A percentile compares a stretch with the other conserved stretches of the same genome.
phyloP scores from a whole-genome alignment of 2,888 invertebrate genomes.

The Cerceris ruficornis region DNA sequence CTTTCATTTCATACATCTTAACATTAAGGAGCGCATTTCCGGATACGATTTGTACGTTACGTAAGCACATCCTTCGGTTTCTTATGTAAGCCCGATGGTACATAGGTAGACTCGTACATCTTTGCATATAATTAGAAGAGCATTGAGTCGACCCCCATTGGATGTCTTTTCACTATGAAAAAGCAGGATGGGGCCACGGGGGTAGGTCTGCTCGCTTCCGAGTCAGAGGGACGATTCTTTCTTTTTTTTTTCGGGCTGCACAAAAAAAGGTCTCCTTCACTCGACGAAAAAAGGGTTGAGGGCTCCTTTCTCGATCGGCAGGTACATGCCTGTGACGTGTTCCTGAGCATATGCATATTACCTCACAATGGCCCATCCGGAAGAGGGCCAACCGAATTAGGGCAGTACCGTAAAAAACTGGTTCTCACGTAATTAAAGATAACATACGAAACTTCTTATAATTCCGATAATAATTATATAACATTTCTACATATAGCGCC shows the following conservation, averaged over 20 bases:
- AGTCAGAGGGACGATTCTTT: slow-evolving; percentile 58
- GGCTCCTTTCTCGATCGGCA: slow-evolving; percentile 70
- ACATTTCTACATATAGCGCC: background rate
- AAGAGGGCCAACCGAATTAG: slow-evolving; percentile 58
- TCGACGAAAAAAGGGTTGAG: slow-evolving; percentile 68
- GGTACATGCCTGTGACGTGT: slow-evolving; percentile 70
- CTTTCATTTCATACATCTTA: slow-evolving; percentile 20
- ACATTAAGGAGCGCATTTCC: slow-evolving; percentile 48
- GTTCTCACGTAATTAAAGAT: background rate
- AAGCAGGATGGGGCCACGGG: slow-evolving; percentile 71
- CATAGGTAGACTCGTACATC: slow-evolving; percentile 70
- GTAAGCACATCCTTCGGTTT: slow-evolving; percentile 50
- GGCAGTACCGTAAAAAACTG: slow-evolving; percentile 52
- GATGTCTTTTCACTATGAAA: slow-evolving; percentile 73
- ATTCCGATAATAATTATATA: background rate
- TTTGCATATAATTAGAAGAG: slow-evolving; percentile 81
- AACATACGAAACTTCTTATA: background rate
- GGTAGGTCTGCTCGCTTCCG: slow-evolving; percentile 67
- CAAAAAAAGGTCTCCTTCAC: slow-evolving; percentile 64
- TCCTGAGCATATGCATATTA: slow-evolving; percentile 74
- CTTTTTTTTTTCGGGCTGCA: slow-evolving; percentile 53
- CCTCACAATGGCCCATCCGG: slow-evolving; percentile 68
- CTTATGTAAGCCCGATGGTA: slow-evolving; percentile 56
- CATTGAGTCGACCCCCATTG: slow-evolving; percentile 77
- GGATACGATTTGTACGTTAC: slow-evolving; percentile 59